Conservation (phyloP, 2,888 invertebrate species). For the Cosmopolites sordidus region DNA sequence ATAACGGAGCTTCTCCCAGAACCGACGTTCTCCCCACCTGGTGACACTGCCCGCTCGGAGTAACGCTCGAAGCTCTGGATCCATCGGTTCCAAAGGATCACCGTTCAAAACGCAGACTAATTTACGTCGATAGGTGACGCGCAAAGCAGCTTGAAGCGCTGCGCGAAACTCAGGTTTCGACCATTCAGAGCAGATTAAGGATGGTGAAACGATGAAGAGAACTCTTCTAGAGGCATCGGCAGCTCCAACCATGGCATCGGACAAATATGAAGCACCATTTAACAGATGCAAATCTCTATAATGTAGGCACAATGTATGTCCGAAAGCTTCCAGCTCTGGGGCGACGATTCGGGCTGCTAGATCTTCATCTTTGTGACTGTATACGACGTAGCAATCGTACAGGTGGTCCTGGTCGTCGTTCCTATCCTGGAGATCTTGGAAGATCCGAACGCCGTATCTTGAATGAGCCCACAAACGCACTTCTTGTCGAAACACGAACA, state of each 20-base stretch:
- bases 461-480: conserved; percentile 76
- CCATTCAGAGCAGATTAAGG: conserved; percentile 82
- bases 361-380: conserved; percentile 76
- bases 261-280: conserved; percentile 59
- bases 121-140: conserved; percentile 61
- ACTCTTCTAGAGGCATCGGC: conserved; percentile 66
- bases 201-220: conserved; percentile 74
- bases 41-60: conserved; percentile 67
- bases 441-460: conserved; percentile 70
- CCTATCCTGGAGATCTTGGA: conserved; percentile 51
- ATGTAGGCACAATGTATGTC: conserved; percentile 65
- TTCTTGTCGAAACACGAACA: conserved; percentile 72
- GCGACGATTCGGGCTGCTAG: conserved; percentile 65
- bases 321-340: conserved; percentile 69
- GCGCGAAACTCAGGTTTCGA: conserved; percentile 74
- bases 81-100: conserved; percentile 66
- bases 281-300: conserved; percentile 60
- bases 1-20: conserved; percentile 79
- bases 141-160: conserved; percentile 72
- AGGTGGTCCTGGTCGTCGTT: conserved; percentile 52
- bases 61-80: conserved; percentile 70
- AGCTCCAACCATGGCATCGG: conserved; percentile 60
- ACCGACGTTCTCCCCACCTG: conserved; percentile 72
- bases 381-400: conserved; percentile 82
- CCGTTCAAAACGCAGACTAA: conserved; percentile 61